phyloP scores from a whole-genome alignment of 2,113 vertebrate genomes.

The Myiagra hebetior region DNA sequence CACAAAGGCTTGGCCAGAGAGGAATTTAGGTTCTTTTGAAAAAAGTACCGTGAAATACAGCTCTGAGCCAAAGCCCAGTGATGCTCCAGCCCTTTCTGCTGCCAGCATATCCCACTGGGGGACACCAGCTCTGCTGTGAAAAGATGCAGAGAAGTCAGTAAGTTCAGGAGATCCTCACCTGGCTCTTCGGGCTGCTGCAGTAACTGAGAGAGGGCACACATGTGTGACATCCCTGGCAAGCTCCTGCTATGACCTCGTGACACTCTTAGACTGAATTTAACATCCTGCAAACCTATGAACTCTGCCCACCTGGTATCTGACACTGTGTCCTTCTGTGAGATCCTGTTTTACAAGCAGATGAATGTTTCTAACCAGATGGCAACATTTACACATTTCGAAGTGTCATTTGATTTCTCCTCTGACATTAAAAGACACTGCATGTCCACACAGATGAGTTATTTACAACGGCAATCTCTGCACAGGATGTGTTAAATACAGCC shows the following conservation, averaged over 20 bases:
- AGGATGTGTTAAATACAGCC: background rate
- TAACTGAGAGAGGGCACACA: background rate
- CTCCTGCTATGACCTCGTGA: accelerated
- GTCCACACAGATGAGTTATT: background rate
- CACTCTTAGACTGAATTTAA: background rate
- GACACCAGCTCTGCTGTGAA: background rate
- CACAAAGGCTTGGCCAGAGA: accelerated
- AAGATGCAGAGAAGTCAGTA: background rate
- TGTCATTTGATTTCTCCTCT: background rate
- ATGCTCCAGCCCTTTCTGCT: background rate
- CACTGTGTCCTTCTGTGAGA: background rate
- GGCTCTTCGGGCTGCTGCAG: background rate
- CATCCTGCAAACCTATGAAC: background rate
- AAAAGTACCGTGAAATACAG: background rate
- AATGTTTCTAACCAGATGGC: background rate
- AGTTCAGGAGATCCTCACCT: background rate
- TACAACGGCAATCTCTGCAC: background rate
- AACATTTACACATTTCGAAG: background rate
- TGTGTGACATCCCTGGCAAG: accelerated
- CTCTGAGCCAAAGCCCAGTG: background rate
- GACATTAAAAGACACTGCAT: background rate
- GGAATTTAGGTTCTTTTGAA: background rate
- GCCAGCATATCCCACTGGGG: background rate
- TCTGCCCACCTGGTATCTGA: background rate
- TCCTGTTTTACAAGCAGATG: background rate